A percentile compares a stretch with the other conserved stretches of the same genome.
Conservation (phyloP, 2,888 invertebrate genomes). For the Andrena minutula region DNA sequence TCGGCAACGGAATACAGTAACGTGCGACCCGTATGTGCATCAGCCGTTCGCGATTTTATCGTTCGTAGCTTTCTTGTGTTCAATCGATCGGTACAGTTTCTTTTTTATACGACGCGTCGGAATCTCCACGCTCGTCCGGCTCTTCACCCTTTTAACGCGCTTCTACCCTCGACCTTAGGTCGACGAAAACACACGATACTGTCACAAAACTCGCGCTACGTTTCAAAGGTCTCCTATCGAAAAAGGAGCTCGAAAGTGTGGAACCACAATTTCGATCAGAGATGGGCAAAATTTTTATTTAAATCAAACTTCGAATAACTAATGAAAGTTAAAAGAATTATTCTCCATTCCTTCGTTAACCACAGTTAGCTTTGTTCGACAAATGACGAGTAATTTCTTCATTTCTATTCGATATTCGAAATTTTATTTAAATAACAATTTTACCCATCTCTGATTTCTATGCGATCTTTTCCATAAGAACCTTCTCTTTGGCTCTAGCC, state of each 20-base stretch:
- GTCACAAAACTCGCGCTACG: background rate
- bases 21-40: constrained; percentile 21
- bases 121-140: constrained; percentile 12
- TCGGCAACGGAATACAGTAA: background rate
- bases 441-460: background rate
- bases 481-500: background rate
- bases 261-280: background rate
- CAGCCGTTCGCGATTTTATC: constrained; percentile 51
- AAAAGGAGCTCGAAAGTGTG: background rate
- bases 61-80: constrained; percentile 25
- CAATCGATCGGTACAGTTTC: constrained; percentile 29
- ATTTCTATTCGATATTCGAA: no score
- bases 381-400: no score
- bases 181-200: background rate
- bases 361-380: no score
- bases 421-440: no score
- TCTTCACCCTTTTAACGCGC: constrained; percentile 9
- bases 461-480: background rate
- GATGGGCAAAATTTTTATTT: no score
- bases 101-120: constrained; percentile 23
- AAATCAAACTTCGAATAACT: no score
- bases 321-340: no score
- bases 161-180: background rate
- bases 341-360: no score
- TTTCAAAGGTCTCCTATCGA: background rate